phyloP scores from a whole-genome alignment of 2,888 invertebrate species.

The Halocaridina rubra region DNA sequence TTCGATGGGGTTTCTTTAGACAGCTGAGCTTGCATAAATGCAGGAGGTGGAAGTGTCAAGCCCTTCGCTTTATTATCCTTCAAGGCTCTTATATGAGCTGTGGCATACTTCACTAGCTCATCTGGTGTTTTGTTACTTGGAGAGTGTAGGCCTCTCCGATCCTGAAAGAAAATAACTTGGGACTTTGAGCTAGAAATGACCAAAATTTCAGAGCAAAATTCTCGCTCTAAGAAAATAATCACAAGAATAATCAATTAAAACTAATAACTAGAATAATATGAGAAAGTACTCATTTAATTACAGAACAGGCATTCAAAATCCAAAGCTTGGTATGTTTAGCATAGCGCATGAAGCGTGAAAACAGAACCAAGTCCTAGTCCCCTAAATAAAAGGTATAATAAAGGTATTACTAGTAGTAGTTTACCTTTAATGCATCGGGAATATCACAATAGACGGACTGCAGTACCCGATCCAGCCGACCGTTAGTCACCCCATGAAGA shows the following conservation, averaged over 20 bases:
- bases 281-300: too few species aligned
- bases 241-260: too few species aligned
- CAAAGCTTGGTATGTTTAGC: too few species aligned
- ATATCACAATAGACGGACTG: constrained; percentile 32
- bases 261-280: too few species aligned
- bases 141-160: constrained; percentile 33
- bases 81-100: constrained; percentile 12
- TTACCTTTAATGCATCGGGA: constrained; percentile 30
- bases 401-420: too few species aligned
- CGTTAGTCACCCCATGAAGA: constrained; percentile 53
- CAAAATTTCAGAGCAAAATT: background rate
- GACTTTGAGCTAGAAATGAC: background rate
- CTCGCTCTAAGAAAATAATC: too few species aligned
- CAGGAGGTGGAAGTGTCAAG: too few species aligned
- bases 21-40: background rate
- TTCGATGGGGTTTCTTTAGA: background rate
- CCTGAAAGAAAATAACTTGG: background rate
- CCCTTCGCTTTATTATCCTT: background rate
- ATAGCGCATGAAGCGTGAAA: too few species aligned
- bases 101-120: constrained; percentile 18
- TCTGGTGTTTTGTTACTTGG: constrained; percentile 49
- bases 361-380: too few species aligned
- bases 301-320: too few species aligned
- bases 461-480: constrained; percentile 42
- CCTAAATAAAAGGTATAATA: too few species aligned